These are phyloP conservation scores for Lamellibrachia satsuma DNA, from an alignment of 2,888 invertebrate species.

Conservation along the genomic window DNA sequence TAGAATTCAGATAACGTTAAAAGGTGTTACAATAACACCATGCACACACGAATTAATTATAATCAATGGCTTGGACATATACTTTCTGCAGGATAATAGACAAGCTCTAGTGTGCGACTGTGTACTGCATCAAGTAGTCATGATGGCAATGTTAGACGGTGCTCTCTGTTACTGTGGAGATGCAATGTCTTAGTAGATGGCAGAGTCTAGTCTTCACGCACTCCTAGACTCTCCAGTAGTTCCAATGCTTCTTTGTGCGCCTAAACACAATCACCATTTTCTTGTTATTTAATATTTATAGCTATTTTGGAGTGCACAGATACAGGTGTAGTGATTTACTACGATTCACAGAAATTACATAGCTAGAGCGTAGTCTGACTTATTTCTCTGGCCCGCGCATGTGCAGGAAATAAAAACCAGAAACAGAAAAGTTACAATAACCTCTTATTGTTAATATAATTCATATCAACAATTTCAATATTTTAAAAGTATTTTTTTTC, in stretches of 20 bases:
- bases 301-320: too few species aligned
- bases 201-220: background rate
- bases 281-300: background rate
- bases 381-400: background rate
- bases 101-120: background rate
- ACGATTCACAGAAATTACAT: background rate
- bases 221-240: slow-evolving; percentile 40
- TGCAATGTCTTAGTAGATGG: too few species aligned
- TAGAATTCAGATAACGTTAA: background rate
- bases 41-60: background rate
- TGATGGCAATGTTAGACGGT: background rate
- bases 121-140: background rate
- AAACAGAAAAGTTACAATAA: background rate
- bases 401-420: background rate
- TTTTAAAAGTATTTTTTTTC: background rate
- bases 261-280: slow-evolving; percentile 36
- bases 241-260: slow-evolving; percentile 50
- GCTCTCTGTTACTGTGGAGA: background rate
- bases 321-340: background rate
- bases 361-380: background rate
- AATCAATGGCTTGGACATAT: background rate
- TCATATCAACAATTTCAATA: too few species aligned
- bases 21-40: too few species aligned
- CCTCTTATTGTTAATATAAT: too few species aligned
- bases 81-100: background rate